phyloP scores from a whole-genome alignment of 1,140 invertebrate species.

The Saccostrea cuccullata region DNA sequence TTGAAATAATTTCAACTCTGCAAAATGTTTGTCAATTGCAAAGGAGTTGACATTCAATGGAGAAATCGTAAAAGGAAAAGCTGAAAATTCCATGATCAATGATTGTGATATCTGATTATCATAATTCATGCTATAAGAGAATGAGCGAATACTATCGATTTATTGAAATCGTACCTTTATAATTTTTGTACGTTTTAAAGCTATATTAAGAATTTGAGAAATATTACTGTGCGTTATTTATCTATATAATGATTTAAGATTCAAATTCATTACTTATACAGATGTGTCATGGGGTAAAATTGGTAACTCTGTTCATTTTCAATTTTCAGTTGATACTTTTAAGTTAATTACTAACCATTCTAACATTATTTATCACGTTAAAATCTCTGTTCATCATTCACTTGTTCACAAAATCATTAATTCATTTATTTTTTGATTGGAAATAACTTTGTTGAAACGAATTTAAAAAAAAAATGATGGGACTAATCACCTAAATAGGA shows the following conservation, averaged over 20 bases:
- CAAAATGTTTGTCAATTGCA: not conserved
- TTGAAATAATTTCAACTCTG: not conserved
- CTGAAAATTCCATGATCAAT: not conserved
- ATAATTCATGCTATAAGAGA: not conserved
- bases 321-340: not conserved
- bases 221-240: no score
- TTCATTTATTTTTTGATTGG: no score
- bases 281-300: not conserved
- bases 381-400: not conserved
- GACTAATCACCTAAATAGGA: no score
- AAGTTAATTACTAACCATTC: not conserved
- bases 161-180: not conserved
- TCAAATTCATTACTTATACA: not conserved
- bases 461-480: no score
- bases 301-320: not conserved
- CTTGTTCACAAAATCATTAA: no score
- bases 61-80: not conserved
- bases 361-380: not conserved
- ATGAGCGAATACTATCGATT: not conserved
- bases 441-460: no score
- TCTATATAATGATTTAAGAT: no score
- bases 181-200: no score
- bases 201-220: no score
- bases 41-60: not conserved
- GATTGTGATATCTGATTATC: not conserved